Percentiles rank a stretch among this genome's conserved stretches.
Evolutionary conservation across 2,797 vertebrate species (phyloP).

Genomic region (Sebastolobus altivelis): DNA sequence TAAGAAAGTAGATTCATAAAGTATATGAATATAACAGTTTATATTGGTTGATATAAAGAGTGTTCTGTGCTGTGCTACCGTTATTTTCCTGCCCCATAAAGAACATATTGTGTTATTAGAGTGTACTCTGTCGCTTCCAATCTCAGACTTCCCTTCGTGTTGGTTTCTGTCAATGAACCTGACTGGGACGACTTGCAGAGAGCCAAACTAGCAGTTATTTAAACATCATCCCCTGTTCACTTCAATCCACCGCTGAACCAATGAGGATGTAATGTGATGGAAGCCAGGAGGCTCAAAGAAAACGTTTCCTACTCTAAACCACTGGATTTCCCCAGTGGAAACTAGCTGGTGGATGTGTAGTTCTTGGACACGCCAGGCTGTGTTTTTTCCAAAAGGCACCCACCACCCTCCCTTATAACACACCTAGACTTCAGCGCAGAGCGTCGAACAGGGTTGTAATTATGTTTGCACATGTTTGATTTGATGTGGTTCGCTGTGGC

Average conservation of each 20-base stretch:
- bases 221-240: slow-evolving; percentile 16
- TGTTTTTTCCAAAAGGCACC: slow-evolving; percentile 54
- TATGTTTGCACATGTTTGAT: slow-evolving; percentile 62
- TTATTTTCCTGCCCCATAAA: slow-evolving; percentile 35
- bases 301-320: slow-evolving; percentile 56
- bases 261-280: slow-evolving; percentile 42
- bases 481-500: slow-evolving; percentile 66
- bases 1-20: background rate
- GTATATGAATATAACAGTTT: background rate
- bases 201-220: slow-evolving; percentile 35
- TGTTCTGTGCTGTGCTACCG: background rate
- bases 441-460: slow-evolving; percentile 31
- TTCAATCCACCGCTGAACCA: slow-evolving; percentile 1
- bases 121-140: slow-evolving; percentile 6
- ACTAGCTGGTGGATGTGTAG: slow-evolving; percentile 29
- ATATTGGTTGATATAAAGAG: background rate
- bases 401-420: slow-evolving; percentile 27
- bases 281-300: slow-evolving; percentile 47
- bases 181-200: slow-evolving; percentile 7
- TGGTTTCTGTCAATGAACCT: slow-evolving; percentile 24
- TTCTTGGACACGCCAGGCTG: slow-evolving; percentile 32
- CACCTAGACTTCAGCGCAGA: slow-evolving; percentile 24
- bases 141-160: slow-evolving; percentile 17
- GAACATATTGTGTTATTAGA: slow-evolving; percentile 10
- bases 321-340: slow-evolving; percentile 50